Percentiles rank a stretch among this genome's conserved stretches.
Evolutionary conservation across 2,797 vertebrate genomes (phyloP).

Genomic region (Mus minutoides): DNA sequence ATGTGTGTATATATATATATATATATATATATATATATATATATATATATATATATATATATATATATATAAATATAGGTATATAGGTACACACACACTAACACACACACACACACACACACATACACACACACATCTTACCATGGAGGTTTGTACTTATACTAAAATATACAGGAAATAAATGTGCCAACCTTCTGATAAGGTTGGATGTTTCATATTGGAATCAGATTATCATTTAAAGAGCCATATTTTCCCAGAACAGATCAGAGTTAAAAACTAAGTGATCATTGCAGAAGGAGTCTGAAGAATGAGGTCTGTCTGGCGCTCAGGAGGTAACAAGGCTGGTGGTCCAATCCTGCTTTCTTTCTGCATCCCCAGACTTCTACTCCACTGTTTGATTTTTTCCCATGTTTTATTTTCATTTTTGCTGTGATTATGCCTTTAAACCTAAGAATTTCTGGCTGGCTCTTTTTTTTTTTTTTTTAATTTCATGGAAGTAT

Average conservation of each 20-base stretch:
- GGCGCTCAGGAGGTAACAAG: not conserved
- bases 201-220: not conserved
- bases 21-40: too few relatives aligned
- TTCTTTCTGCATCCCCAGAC: not conserved
- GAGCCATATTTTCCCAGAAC: not conserved
- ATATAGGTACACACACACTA: not conserved
- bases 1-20: too few relatives aligned
- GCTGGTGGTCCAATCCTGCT: not conserved
- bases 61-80: too few relatives aligned
- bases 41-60: too few relatives aligned
- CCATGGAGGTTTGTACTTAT: not conserved
- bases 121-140: not conserved
- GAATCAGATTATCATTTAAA: not conserved
- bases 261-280: not conserved
- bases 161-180: not conserved
- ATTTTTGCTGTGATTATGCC: not conserved
- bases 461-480: not conserved
- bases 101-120: not conserved
- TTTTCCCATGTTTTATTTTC: not conserved
- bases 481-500: not conserved
- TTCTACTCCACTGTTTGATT: not conserved
- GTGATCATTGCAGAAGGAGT: not conserved
- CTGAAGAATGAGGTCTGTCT: not conserved
- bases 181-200: too few relatives aligned
- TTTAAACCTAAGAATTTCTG: slow-evolving; percentile 20